Evolutionary conservation across 1,140 invertebrate species (phyloP), one percentile per base, ranked within the genome.

Genomic region (Ridgeia piscesae): DNA sequence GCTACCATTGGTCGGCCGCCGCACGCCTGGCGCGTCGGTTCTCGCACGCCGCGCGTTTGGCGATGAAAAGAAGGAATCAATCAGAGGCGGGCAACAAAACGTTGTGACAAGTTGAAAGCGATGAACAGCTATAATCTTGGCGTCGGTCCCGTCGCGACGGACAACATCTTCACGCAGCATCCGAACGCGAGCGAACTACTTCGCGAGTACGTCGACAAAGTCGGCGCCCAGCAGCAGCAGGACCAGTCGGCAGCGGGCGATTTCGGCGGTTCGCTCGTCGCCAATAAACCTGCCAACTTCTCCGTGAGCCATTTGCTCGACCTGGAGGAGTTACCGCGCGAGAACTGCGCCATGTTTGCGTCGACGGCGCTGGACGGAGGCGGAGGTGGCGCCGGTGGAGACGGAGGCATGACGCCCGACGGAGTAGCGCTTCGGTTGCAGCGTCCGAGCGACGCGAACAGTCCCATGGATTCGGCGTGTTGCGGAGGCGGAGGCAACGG

Each of bases 281-380:
- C 27, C 58, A 77, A 77, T 77, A 77, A 77, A 77, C 11, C 58
- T 77, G 58, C 58, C 89, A 91, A 91, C n/a, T 91, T 91, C 35
- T 91, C 91, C 34, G 91, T 91, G 35, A 91, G 91, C 91, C 91
- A 91, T 33, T 48, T 91, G 34, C 91, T 91, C 34, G 91, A 91
- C n/a, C 91, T 91, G 91, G 91, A 91, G 48, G 91, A 91, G 91
- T 42, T 91, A 58, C 91, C 91, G 33, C 91, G 91, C 33, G 91
- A 90, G 48, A 35, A 35, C 91, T 35, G 91, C 48, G 91, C 91
- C 33, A 91, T 90, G 89, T 91, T 33, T 33, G 89, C 34, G 17
- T 6, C 35, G 89, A 34, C 35, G 6, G 35, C 6, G 17, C 89
- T 90, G 31, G 35, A 90, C 6, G 89, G 89, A 34, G 17, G 89